Evolutionary conservation across 2,113 vertebrate genomes (phyloP), one percentile per base, ranked within the genome.

Genomic region (Agapornis roseicollis): DNA sequence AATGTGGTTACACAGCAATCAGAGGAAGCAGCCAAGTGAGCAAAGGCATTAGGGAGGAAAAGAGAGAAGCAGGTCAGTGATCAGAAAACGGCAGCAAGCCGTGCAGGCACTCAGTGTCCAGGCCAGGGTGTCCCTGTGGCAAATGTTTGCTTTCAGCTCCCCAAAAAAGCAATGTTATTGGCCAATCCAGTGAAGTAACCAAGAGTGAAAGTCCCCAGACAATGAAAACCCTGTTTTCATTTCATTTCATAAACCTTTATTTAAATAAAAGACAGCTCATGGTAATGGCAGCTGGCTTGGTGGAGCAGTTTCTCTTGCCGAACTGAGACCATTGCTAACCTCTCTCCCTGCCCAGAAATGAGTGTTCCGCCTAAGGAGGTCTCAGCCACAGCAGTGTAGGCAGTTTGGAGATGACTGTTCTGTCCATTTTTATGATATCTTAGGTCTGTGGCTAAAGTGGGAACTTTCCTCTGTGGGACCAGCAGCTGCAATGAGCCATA

Each of bases 71-170:
- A 63, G 83, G 70, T 13, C 6, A 4, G 37, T 7, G 16, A 52
- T 17, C 2, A 14, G 47, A 71, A 69, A 80, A 64, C 3, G 41
- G 24, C 0, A 15, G 29, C 14, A 39, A 47, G 52, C 44, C 35
- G 13, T 1, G 6, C 17, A 76, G 17, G 16, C 46, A 12, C 12
- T 55, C 46, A 17, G 41, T 0, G 0, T 71, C 35, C 29, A 56
- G 27, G 35, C 14, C 53, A 65, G 41, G 49, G 24, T 13, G 14
- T 0, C 0, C 42, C 20, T 60, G 7, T 14, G 73, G 18, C 37
- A 87, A 85, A 79, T 14, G 10, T 18, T 87, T 39, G 24, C 65
- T 85, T 90, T 69, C 44, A 82, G 41, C 11, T 12, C 35, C 37
- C 22, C 0, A 1, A 33, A 70, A 70, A 42, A 71, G 11, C 53